Evolutionary conservation across 2,113 vertebrate genomes (phyloP).

Genomic region (Jacana jacana): DNA sequence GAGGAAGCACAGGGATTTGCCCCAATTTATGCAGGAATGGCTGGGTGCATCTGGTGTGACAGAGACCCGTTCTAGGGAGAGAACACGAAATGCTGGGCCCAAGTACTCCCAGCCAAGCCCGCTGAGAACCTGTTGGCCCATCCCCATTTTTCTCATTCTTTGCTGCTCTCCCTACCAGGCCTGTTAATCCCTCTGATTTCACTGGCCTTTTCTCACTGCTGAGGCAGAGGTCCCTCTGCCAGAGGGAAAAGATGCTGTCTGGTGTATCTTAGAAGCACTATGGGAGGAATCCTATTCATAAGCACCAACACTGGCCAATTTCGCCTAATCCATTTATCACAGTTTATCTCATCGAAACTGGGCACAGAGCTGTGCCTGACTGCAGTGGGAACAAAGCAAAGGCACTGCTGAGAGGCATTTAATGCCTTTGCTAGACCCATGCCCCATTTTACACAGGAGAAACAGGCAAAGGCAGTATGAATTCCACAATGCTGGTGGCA

Average conservation of each 20-base stretch:
- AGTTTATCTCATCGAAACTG: not conserved
- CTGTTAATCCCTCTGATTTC: not conserved
- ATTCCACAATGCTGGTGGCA: not conserved
- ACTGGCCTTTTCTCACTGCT: not conserved
- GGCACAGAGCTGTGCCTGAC: not conserved
- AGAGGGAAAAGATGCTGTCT: not conserved
- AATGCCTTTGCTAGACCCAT: not conserved
- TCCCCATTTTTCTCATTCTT: slow-evolving; percentile 5
- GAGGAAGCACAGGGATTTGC: not conserved
- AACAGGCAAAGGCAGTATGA: not conserved
- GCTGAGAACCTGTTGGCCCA: not conserved
- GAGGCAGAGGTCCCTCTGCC: not conserved
- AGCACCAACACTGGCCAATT: accelerated
- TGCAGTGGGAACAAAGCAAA: not conserved
- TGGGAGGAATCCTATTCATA: not conserved
- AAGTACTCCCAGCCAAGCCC: not conserved
- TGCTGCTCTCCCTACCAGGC: not conserved
- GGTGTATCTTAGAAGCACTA: not conserved
- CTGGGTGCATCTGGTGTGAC: not conserved
- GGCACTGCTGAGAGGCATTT: not conserved
- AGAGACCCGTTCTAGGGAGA: not conserved
- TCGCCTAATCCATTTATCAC: not conserved
- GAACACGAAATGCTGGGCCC: accelerated
- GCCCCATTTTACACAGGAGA: not conserved
- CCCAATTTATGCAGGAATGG: not conserved